Percentiles rank a stretch among this genome's conserved stretches.
Conservation (phyloP, 1,140 invertebrate genomes). For the Thalassaphorura encarpata region DNA sequence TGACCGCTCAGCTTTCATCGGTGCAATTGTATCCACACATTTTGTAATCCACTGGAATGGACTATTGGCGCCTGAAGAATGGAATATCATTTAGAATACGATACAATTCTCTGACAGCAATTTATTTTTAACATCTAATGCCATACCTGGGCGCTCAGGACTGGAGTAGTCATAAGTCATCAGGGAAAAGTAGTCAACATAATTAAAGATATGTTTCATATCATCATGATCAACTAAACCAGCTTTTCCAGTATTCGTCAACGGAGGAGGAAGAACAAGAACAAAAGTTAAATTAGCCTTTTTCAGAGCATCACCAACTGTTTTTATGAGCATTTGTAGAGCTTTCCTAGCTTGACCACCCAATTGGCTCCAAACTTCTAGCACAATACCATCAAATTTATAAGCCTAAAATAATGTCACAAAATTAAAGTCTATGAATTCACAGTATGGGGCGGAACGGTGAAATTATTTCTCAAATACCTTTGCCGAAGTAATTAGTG, state of each 20-base stretch:
- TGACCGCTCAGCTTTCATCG: conserved; percentile 47
- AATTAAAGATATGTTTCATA: conserved; percentile 62
- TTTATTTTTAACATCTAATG: too few relatives aligned
- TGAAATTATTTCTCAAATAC: conserved; percentile 35
- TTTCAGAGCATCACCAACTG: conserved; percentile 50
- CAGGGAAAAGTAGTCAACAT: conserved; percentile 74
- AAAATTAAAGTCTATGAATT: not conserved
- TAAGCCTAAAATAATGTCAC: conserved; percentile 39
- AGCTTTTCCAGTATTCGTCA: conserved; percentile 41
- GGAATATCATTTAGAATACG: conserved; percentile 6
- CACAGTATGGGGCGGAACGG: not conserved
- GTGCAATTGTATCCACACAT: conserved; percentile 62
- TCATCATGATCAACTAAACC: conserved; percentile 62
- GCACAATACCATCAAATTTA: conserved; percentile 71
- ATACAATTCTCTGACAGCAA: too few relatives aligned
- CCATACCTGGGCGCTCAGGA: conserved; percentile 59
- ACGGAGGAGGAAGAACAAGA: conserved; percentile 69
- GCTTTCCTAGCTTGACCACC: conserved; percentile 50
- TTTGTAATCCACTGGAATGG: conserved; percentile 70
- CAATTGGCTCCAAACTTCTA: conserved; percentile 82
- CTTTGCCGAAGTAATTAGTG: conserved; percentile 50
- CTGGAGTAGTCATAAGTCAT: conserved; percentile 92
- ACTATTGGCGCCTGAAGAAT: conserved; percentile 59
- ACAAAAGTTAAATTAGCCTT: conserved; percentile 54
- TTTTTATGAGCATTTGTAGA: conserved; percentile 46